Base-by-base conservation (phyloP, 2,797 vertebrate genomes). In the Phrynocephalus guinanensis region DNA sequence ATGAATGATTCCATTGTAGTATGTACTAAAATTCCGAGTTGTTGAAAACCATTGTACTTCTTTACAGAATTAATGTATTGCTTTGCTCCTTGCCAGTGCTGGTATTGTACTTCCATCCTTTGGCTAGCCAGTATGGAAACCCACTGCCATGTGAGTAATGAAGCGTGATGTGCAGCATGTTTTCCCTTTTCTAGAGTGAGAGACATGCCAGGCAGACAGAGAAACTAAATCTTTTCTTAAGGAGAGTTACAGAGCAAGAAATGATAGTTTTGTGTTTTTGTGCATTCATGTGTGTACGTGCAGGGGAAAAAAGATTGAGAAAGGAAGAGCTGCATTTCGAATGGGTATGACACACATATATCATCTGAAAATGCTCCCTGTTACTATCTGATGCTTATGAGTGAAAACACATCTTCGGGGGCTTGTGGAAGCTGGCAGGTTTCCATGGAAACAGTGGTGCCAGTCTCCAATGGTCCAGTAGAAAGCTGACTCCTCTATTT, bases 371-470 rank as follows among this genome's bases (percentile, higher is more conserved):
- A 73, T 89, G 86, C 76, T 93, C 89, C 91, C 91, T 88, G 77
- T 78, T 86, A 91, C 79, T 84, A 79, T 90, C 84, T 90, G 86
- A 92, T 92, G 93, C 86, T 94, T 93, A 85, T 90, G 93, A 91
- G 90, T 91, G 92, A 84, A 91, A 91, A 87, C 11, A 75, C 88
- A 33, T 75, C 56, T 91, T 93, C 83, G 52, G 88, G 92, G 89
- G 91, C 88, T 93, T 92, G 87, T 78, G 48, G 0, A 11, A 84
- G 71, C 87, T 91, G 79, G 10, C 28, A 52, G 30, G 93, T 95
- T 94, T 87, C 92, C 89, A 94, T 95, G 91, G 94, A 92, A 95
- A 95, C 93, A 87, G 91, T 81, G 38, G 79, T 91, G 91, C 91
- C 88, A 88, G 90, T 26, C 0, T 90, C 90, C 70, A 75, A 71